These are phyloP conservation scores for Nycticebus coucang DNA, from an alignment of 2,113 vertebrate genomes.

Conservation along the genomic window DNA sequence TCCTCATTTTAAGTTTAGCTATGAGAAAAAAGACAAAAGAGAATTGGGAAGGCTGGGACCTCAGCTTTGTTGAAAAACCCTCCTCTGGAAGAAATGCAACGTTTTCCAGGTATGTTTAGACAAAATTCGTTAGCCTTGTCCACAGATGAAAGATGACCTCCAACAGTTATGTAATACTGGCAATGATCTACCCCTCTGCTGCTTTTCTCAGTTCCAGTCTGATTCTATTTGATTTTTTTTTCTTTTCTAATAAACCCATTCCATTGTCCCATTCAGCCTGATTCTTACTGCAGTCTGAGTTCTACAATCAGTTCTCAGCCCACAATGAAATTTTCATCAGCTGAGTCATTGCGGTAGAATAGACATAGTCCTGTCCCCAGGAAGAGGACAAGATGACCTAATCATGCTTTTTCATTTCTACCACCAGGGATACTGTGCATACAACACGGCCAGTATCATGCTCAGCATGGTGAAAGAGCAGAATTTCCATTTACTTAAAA, in stretches of 20 bases:
- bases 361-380: neutral
- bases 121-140: neutral
- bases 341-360: neutral
- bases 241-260: neutral
- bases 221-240: neutral
- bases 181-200: neutral
- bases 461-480: neutral
- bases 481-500: neutral
- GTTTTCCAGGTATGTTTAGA: neutral
- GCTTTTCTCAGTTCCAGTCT: neutral
- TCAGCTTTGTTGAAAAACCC: neutral
- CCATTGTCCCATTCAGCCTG: neutral
- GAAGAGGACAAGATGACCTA: constrained; percentile 6
- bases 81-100: neutral
- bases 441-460: neutral
- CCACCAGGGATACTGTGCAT: neutral
- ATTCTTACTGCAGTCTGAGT: neutral
- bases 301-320: neutral
- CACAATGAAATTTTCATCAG: constrained; percentile 23
- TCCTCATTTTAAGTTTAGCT: neutral
- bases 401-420: constrained; percentile 21
- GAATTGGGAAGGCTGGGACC: neutral
- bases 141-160: neutral
- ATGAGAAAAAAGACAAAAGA: neutral
- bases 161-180: neutral